phyloP scores from a whole-genome alignment of 2,113 vertebrate genomes.

The Ameiurus melas region DNA sequence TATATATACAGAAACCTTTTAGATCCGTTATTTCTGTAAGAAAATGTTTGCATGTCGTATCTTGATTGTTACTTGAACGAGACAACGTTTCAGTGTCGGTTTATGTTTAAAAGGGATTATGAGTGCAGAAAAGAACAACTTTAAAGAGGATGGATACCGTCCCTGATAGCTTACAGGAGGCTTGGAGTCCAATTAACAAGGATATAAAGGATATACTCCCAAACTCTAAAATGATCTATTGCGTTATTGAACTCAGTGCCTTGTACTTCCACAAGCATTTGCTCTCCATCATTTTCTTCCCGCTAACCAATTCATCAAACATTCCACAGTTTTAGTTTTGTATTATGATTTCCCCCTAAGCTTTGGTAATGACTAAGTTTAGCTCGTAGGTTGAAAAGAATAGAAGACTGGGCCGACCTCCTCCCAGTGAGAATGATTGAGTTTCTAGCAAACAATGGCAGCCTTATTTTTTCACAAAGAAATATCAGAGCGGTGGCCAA shows the following conservation, averaged over 20 bases:
- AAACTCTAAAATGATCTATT: constrained; percentile 42
- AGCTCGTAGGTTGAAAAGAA: constrained; percentile 37
- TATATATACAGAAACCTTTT: neutral
- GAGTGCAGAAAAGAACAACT: constrained; percentile 12
- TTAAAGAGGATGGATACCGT: constrained; percentile 33
- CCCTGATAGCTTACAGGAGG: constrained; percentile 11
- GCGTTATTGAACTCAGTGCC: constrained; percentile 29
- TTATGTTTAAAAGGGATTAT: neutral
- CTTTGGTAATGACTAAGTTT: constrained; percentile 32
- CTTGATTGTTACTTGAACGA: neutral
- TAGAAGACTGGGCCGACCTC: constrained; percentile 50
- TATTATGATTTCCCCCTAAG: constrained; percentile 38
- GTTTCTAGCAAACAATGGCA: constrained; percentile 51
- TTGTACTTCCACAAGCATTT: constrained; percentile 50
- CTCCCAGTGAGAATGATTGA: constrained; percentile 49
- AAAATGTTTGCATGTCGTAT: neutral
- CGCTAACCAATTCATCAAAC: constrained; percentile 39
- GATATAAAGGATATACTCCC: constrained; percentile 43
- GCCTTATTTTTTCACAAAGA: constrained; percentile 49
- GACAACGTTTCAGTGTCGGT: neutral
- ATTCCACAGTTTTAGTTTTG: constrained; percentile 37
- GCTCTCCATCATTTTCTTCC: constrained; percentile 43
- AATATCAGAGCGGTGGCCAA: constrained; percentile 47
- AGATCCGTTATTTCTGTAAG: neutral
- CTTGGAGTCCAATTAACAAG: constrained; percentile 29